phyloP scores from a whole-genome alignment of 2,113 vertebrate species.

The Mastomys coucha region DNA sequence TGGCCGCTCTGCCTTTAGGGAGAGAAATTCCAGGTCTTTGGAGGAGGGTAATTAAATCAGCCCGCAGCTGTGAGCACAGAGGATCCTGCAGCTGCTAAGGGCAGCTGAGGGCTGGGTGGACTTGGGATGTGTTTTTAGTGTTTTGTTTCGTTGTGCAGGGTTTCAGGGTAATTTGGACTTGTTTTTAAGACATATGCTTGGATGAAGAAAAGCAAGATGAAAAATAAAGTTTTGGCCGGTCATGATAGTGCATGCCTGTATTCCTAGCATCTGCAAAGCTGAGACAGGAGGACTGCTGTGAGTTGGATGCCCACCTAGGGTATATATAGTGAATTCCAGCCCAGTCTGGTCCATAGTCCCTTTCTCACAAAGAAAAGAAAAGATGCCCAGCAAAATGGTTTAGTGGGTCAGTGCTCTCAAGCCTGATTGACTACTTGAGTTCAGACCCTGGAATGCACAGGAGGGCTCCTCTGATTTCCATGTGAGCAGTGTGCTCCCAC shows the following conservation, averaged over 20 bases:
- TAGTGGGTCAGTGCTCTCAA: too few species aligned
- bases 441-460: neutral
- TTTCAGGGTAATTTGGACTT: conserved; percentile 5
- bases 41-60: neutral
- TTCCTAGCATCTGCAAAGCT: neutral
- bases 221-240: conserved; percentile 3
- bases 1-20: neutral
- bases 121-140: neutral
- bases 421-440: too few species aligned
- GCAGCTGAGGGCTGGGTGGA: neutral
- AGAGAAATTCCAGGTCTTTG: neutral
- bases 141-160: neutral
- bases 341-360: neutral
- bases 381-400: neutral
- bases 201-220: conserved; percentile 31
- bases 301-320: neutral
- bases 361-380: neutral
- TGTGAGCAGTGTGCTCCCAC: neutral
- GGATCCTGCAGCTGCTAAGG: neutral
- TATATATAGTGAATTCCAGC: neutral
- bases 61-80: neutral
- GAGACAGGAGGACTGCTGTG: neutral
- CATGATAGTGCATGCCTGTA: neutral
- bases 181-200: conserved; percentile 4
- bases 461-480: neutral